Conservation (phyloP, 2,888 invertebrate species). For the Rhingia rostrata region DNA sequence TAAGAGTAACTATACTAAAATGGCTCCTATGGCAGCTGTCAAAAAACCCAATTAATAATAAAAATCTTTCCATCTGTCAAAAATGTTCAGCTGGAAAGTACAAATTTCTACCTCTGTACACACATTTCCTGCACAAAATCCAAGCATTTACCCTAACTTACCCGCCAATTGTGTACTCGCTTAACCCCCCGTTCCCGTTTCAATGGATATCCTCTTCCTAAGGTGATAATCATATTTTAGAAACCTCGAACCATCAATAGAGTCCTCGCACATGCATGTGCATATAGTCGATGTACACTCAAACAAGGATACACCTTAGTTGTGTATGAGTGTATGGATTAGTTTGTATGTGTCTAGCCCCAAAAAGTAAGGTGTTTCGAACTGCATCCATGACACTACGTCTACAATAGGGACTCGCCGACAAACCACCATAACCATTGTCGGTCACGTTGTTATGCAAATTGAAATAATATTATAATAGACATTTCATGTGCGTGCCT, state of each 20-base stretch:
- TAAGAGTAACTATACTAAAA: no score
- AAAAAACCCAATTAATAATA: no score
- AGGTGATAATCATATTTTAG: slow-evolving; percentile 55
- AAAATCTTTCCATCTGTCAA: not conserved
- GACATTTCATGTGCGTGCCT: slow-evolving; percentile 66
- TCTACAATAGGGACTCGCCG: not conserved
- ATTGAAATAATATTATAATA: slow-evolving; percentile 74
- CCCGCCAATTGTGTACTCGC: slow-evolving; percentile 3
- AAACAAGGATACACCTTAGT: slow-evolving; percentile 24
- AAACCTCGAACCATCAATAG: slow-evolving; percentile 56
- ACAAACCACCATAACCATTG: slow-evolving; percentile 46
- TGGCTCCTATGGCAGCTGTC: no score
- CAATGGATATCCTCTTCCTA: slow-evolving; percentile 26
- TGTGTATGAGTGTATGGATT: not conserved
- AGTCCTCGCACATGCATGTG: slow-evolving; percentile 2
- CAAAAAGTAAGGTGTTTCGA: slow-evolving; percentile 52
- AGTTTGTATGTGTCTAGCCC: no score
- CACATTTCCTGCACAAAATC: not conserved
- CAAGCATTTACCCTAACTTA: not conserved
- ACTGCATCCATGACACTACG: slow-evolving; percentile 23
- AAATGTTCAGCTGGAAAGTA: not conserved
- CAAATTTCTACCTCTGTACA: no score
- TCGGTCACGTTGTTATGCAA: slow-evolving; percentile 70
- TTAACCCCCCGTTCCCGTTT: slow-evolving; percentile 11
- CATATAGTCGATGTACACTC: slow-evolving; percentile 12